Evolutionary conservation across 2,113 vertebrate genomes (phyloP).

Genomic region (Hydropotes inermis): DNA sequence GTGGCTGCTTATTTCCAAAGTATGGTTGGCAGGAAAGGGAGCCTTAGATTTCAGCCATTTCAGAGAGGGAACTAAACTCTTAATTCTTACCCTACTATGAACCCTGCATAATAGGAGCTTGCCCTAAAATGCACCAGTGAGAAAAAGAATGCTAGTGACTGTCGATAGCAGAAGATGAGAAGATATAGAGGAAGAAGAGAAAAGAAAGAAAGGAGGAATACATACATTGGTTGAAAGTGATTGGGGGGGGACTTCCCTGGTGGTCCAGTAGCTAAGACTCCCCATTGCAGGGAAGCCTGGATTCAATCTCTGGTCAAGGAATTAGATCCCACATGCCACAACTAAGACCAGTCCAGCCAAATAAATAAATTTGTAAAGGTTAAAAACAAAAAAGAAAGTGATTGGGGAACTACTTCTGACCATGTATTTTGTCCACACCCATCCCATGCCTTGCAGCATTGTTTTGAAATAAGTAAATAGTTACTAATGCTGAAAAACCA

Average conservation of each 20-base stretch:
- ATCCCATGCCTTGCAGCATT: not conserved
- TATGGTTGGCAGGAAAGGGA: not conserved
- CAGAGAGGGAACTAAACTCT: not conserved
- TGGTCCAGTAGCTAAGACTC: not conserved
- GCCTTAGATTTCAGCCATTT: not conserved
- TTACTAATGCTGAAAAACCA: not conserved
- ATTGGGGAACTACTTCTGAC: not conserved
- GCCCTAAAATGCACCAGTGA: not conserved
- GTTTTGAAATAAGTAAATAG: not conserved
- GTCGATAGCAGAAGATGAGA: not conserved
- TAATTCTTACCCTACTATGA: not conserved
- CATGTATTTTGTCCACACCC: not conserved
- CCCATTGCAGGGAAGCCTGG: not conserved
- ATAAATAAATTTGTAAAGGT: not conserved
- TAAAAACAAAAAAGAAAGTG: not conserved
- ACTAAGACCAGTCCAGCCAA: not conserved
- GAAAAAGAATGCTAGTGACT: not conserved
- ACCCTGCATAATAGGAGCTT: not conserved
- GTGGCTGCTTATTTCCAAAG: constrained; percentile 5
- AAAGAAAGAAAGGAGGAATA: not conserved
- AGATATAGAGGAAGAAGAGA: not conserved
- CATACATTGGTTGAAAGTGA: not conserved
- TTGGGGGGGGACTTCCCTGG: not conserved
- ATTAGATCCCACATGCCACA: not conserved
- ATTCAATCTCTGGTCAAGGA: not conserved